phyloP scores from a whole-genome alignment of 2,888 invertebrate species.

The Pristionchus japonicus region DNA sequence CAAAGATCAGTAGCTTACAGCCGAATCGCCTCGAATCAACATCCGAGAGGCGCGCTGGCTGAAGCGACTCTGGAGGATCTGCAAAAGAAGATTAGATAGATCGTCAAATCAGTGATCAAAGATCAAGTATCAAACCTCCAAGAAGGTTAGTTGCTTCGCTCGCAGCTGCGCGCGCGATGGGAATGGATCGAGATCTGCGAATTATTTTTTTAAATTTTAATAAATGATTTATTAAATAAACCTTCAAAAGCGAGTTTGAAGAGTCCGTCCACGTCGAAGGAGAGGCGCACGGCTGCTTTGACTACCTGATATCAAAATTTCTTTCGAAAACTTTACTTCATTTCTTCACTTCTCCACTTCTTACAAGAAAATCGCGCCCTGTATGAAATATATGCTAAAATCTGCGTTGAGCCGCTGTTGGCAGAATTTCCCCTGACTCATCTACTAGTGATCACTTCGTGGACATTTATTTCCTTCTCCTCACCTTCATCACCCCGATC shows the following conservation, averaged over 20 bases:
- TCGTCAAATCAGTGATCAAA: neutral
- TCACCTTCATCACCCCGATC: conserved; percentile 78
- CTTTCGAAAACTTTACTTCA: too few relatives aligned
- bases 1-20: neutral
- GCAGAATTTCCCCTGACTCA: too few relatives aligned
- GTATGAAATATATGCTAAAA: too few relatives aligned
- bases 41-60: conserved; percentile 4
- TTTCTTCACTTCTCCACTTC: too few relatives aligned
- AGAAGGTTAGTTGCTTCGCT: conserved; percentile 77
- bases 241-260: conserved; percentile 74
- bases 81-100: neutral
- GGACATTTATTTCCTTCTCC: neutral
- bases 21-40: conserved; percentile 21
- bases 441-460: too few relatives aligned
- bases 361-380: too few relatives aligned
- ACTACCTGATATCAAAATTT: conserved; percentile 71
- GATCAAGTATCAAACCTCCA: conserved; percentile 69
- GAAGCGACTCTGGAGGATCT: conserved; percentile 34
- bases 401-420: too few relatives aligned
- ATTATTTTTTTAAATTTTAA: neutral
- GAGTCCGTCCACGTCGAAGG: conserved; percentile 78
- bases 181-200: conserved; percentile 76
- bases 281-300: conserved; percentile 77
- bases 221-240: neutral
- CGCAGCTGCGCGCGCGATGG: conserved; percentile 77